Percentiles rank a stretch among this genome's conserved stretches.
These are phyloP conservation scores for Coptodon bakossiorum DNA, from an alignment of 2,113 vertebrate species.

Conservation along the genomic window DNA sequence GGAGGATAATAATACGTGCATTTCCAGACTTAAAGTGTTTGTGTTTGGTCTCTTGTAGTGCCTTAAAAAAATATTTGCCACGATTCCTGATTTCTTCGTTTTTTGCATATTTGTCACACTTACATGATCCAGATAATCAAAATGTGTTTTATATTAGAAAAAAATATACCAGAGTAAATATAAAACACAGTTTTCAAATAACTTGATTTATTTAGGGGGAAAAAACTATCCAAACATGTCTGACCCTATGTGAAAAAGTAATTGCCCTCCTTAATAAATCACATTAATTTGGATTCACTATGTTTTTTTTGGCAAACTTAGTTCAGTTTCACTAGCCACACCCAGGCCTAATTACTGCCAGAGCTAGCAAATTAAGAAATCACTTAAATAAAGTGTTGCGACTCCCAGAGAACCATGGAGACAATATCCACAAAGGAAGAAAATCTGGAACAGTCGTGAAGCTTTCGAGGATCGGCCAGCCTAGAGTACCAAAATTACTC, in stretches of 20 bases:
- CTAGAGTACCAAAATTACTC: background rate
- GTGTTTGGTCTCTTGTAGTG: background rate
- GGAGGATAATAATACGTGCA: background rate
- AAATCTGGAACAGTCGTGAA: fast-evolving
- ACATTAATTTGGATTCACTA: background rate
- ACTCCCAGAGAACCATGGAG: fast-evolving
- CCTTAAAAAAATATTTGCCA: background rate
- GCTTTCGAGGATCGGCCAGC: fast-evolving
- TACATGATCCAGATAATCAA: background rate
- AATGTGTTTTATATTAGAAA: background rate
- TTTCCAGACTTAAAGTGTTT: background rate
- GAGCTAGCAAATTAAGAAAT: background rate
- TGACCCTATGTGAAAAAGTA: background rate
- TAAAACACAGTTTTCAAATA: background rate
- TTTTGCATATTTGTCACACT: background rate
- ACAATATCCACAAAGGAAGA: background rate
- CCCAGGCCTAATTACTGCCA: background rate
- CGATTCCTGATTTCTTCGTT: background rate
- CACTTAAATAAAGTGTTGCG: background rate
- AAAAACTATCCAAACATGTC: background rate
- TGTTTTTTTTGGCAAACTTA: background rate
- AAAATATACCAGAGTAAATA: background rate
- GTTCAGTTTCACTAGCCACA: fast-evolving
- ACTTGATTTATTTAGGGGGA: background rate
- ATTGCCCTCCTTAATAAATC: background rate